Evolutionary conservation across 2,113 vertebrate genomes (phyloP), one percentile per base, ranked within the genome.

Genomic region (Anolis carolinensis): DNA sequence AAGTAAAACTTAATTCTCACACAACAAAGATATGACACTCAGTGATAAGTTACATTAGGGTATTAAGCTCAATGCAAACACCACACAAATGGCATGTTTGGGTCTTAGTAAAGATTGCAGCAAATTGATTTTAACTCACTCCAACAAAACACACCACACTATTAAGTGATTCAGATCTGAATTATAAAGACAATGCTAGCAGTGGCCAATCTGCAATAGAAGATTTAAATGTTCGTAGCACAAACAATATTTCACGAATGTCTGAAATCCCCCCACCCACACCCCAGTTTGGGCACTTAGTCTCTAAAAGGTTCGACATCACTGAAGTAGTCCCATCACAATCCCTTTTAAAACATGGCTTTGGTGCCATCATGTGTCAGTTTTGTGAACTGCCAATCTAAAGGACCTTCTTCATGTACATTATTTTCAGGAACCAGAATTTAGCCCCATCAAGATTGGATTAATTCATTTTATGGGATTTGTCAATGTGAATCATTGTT

Each of bases 361-460:
- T 87, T 79, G 74, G 74, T 0, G 27, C 86, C 88, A 91, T 77
- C 81, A 91, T 79, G 71, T 88, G 89, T 77, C n/a, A 34, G n/a
- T 84, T 65, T 1, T 82, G 67, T 34, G 81, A 10, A 81, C 1
- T 89, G 79, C 25, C 27, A 59, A 10, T 62, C 20, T 25, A 72
- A n/a, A 18, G 70, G 82, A 71, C 80, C 0, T 10, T 14, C 84
- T 36, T 63, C 1, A 10, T 13, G 10, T 68, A 50, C n/a, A 21
- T 50, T 68, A 32, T 70, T 30, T 70, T 50, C 39, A 25, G 1
- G n/a, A 30, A 4, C 25, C 62, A 18, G 13, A 25, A 50, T 59
- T 59, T 44, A 16, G 55, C 13, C 13, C 55, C 55, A 59, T 16
- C 55, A 18, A 59, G 55, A 59, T 18, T 59, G 18, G 52, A 55